Conservation (phyloP, 2,113 vertebrate species). For the Oreochromis spilurus region DNA sequence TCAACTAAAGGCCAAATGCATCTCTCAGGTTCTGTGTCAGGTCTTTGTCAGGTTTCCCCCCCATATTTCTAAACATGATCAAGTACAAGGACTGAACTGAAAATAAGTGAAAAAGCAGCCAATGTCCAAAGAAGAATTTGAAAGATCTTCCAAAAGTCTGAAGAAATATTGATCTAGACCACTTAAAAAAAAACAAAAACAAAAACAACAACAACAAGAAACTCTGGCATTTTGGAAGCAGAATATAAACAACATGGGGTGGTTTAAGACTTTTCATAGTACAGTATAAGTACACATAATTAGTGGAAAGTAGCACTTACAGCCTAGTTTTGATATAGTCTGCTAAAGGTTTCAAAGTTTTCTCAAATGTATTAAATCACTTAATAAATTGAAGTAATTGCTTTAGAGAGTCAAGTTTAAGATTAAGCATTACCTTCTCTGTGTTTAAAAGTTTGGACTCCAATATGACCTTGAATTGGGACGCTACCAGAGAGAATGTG, state of each 20-base stretch:
- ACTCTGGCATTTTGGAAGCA: not conserved
- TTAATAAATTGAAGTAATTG: not conserved
- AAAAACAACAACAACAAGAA: not conserved
- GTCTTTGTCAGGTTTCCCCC: rapidly evolving
- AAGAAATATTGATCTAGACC: not conserved
- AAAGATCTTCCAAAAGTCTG: not conserved
- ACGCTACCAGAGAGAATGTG: not conserved
- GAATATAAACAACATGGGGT: not conserved
- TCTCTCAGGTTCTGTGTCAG: not conserved
- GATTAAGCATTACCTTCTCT: not conserved
- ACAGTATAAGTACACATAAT: too few relatives aligned
- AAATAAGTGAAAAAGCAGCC: not conserved
- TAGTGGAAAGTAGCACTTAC: too few relatives aligned
- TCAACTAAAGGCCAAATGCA: not conserved
- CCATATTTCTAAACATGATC: not conserved
- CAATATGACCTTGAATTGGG: not conserved
- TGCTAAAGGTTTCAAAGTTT: not conserved
- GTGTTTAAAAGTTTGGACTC: not conserved
- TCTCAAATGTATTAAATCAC: not conserved
- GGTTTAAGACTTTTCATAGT: too few relatives aligned
- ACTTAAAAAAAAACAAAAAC: not conserved
- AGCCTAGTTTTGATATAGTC: not conserved
- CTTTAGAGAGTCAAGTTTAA: not conserved
- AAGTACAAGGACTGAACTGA: not conserved
- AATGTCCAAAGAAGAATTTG: not conserved